These are phyloP conservation scores for Chloroceryle aenea DNA, from an alignment of 2,113 vertebrate species.

Conservation along the genomic window DNA sequence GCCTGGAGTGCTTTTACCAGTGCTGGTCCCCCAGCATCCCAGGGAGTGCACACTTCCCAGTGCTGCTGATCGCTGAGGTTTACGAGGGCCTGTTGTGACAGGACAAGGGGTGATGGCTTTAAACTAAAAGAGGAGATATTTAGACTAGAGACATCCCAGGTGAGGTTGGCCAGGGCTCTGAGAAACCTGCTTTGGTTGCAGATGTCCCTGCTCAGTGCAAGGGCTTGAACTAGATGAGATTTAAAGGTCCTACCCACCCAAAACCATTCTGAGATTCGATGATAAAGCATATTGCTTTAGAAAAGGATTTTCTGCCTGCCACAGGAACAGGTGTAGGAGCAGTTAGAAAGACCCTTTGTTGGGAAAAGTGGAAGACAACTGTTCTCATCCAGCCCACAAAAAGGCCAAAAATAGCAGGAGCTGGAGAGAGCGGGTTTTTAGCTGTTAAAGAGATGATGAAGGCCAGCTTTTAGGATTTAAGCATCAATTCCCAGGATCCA, in stretches of 20 bases:
- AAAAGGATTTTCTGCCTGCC: background rate
- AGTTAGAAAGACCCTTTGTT: slow-evolving; percentile 48
- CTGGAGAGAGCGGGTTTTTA: background rate
- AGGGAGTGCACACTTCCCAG: background rate
- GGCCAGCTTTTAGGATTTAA: slow-evolving; percentile 27
- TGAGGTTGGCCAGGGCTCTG: background rate
- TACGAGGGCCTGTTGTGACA: background rate
- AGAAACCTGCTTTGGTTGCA: background rate
- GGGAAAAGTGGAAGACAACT: background rate
- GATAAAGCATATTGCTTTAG: background rate
- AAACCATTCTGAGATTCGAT: background rate
- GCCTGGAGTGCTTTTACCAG: background rate
- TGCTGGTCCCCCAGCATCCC: background rate
- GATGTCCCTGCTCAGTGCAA: background rate
- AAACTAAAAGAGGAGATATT: background rate
- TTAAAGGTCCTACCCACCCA: background rate
- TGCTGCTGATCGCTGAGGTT: background rate
- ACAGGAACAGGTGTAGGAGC: slow-evolving; percentile 3
- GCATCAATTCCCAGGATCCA: slow-evolving; percentile 27
- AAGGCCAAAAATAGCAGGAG: background rate
- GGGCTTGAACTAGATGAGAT: background rate
- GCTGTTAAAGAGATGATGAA: slow-evolving; percentile 3
- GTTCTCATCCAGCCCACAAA: background rate
- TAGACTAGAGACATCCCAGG: background rate
- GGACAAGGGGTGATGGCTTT: background rate